Base-by-base conservation (phyloP, 2,113 vertebrate genomes). In the Anolis carolinensis region DNA sequence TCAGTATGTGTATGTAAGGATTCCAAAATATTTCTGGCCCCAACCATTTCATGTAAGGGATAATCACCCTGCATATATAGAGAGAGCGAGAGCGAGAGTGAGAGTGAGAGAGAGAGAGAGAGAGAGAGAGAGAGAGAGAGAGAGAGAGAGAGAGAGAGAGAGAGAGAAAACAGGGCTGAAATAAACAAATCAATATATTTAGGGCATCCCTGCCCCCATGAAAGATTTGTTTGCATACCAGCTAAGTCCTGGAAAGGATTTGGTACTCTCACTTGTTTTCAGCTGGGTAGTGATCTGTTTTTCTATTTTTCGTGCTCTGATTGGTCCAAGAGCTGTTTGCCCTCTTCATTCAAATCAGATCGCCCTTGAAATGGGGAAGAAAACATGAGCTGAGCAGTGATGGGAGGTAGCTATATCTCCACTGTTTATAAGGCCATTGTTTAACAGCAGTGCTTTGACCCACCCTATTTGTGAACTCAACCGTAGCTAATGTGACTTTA, bases 401-500 rank as follows among this genome's bases (percentile, higher is more conserved):
- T 84, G 87, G 79, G 30, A 18, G 84, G 52, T 81, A 87, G 81
- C 0, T 4, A 72, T 90, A 90, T 92, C 94, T 93, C 93, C 92
- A 92, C 92, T 44, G 39, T 44, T 91, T 48, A 87, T 68, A 70
- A 74, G 76, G 48, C 88, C 91, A 92, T 94, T 95, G 94, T 94
- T 89, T 91, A 90, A 71, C 91, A 89, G 82, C 82, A 85, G 82
- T 86, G 86, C 79, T 82, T 50, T 81, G 90, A 72, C 88, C 91
- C 92, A 94, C 91, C 93, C 94, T 94, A 90, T 93, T 94, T 95
- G 90, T 89, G 94, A 93, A 89, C 83, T 94, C 92, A 94, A 32
- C 90, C 63, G 10, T 95, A 85, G 52, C 93, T 93, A 87, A 95
- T 93, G 85, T 87, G 85, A 90, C 91, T 94, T 94, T 94, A 95